Evolutionary conservation across 37 sponge, comb jelly and placozoan genomes (phyloP).

Genomic region (Haliclona indistincta): DNA sequence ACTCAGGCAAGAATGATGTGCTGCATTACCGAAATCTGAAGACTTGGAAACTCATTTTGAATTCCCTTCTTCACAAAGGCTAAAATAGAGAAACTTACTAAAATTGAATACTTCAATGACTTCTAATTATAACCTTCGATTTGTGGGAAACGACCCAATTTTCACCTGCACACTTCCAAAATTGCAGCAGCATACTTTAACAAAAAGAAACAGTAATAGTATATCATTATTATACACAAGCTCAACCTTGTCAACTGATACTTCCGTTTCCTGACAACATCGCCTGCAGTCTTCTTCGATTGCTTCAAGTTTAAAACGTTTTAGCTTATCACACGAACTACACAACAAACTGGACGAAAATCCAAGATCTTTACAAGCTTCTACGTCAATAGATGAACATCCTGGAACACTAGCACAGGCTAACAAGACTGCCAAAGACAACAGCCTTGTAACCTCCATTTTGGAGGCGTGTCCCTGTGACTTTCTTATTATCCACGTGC

Average conservation of each 20-base stretch:
- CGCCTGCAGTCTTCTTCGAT: conserved; percentile 64
- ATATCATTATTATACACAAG: neutral
- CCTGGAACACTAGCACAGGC: too few relatives aligned
- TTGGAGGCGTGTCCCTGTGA: too few relatives aligned
- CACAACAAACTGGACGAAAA: conserved; percentile 85
- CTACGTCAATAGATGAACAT: too few relatives aligned
- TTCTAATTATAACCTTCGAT: conserved; percentile 84
- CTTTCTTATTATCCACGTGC: neutral
- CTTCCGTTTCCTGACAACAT: conserved; percentile 76
- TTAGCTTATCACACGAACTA: conserved; percentile 84
- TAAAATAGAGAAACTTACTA: neutral
- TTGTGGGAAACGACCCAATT: conserved; percentile 85
- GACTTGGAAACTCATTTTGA: conserved; percentile 48
- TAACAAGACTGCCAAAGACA: too few relatives aligned
- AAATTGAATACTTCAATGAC: too few relatives aligned
- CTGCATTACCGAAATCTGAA: conserved; percentile 52
- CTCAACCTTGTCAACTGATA: conserved; percentile 12
- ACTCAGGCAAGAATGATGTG: too few relatives aligned
- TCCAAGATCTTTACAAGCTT: conserved; percentile 62
- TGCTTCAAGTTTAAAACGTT: conserved; percentile 59
- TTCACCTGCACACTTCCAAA: conserved; percentile 94
- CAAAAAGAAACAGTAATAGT: neutral
- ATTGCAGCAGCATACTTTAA: conserved; percentile 78
- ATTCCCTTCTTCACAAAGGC: conserved; percentile 72
- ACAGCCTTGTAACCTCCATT: too few relatives aligned